Evolutionary conservation across 2,888 invertebrate species (phyloP).

Genomic region (Dusona sp.): DNA sequence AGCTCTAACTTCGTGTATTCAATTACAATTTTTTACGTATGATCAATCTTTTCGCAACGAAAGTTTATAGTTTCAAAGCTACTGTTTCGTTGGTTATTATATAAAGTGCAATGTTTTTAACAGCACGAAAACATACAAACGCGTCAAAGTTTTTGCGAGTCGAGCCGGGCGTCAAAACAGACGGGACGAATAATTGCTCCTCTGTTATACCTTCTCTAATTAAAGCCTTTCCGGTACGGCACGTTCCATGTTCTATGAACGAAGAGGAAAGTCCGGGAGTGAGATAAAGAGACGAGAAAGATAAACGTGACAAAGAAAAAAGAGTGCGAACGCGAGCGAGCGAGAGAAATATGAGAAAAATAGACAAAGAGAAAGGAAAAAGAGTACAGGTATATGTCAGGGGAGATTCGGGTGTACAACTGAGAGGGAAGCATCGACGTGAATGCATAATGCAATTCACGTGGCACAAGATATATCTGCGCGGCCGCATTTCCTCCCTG

Average conservation of each 20-base stretch:
- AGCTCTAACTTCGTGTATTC: not conserved
- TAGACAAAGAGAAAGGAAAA: slow-evolving; percentile 42
- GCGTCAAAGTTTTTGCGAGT: slow-evolving; percentile 48
- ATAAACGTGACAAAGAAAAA: slow-evolving; percentile 14
- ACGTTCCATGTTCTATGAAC: slow-evolving; percentile 49
- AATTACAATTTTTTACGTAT: not conserved
- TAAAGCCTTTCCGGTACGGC: slow-evolving; percentile 65
- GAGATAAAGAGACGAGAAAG: slow-evolving; percentile 40
- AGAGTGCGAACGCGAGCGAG: slow-evolving; percentile 4
- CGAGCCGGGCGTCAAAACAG: slow-evolving; percentile 48
- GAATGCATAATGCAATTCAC: slow-evolving; percentile 81
- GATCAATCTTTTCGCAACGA: not conserved
- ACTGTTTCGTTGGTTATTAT: not conserved
- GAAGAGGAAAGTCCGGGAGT: slow-evolving; percentile 28
- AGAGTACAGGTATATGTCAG: slow-evolving; percentile 50
- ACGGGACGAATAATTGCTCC: slow-evolving; percentile 69
- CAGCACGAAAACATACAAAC: not conserved
- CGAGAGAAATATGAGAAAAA: slow-evolving; percentile 36
- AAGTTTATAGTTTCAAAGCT: not conserved
- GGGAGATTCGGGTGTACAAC: slow-evolving; percentile 68
- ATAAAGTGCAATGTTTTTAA: not conserved
- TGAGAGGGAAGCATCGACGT: slow-evolving; percentile 71
- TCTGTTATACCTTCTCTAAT: slow-evolving; percentile 70
- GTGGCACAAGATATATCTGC: slow-evolving; percentile 69
- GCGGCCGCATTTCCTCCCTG: slow-evolving; percentile 64